phyloP scores from a whole-genome alignment of 2,888 invertebrate genomes.

The Catocala fraxini region DNA sequence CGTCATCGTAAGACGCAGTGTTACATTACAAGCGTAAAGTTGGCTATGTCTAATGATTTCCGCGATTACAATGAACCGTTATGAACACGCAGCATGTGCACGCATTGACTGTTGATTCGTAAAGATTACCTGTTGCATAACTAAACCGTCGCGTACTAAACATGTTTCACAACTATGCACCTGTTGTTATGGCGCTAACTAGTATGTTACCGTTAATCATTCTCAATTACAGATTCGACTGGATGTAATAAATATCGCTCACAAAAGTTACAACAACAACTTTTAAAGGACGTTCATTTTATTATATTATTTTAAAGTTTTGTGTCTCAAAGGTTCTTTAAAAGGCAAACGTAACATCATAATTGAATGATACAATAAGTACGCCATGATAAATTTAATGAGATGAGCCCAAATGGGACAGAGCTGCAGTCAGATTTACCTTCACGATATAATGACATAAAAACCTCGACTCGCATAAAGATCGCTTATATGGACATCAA shows the following conservation, averaged over 20 bases:
- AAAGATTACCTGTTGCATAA: constrained; percentile 81
- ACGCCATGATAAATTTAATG: constrained; percentile 49
- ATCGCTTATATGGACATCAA: constrained; percentile 22
- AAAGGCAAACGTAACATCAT: constrained; percentile 4
- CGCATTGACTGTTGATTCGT: constrained; percentile 74
- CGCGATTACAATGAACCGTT: constrained; percentile 79
- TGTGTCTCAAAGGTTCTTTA: constrained; percentile 9
- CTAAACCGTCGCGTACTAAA: constrained; percentile 70
- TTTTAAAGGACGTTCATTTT: background rate
- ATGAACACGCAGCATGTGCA: constrained; percentile 69
- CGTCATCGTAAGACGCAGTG: constrained; percentile 43
- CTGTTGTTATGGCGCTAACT: constrained; percentile 70
- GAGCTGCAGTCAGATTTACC: constrained; percentile 29
- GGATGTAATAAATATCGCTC: constrained; percentile 12
- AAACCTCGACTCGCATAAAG: constrained; percentile 23
- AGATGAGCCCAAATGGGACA: constrained; percentile 39
- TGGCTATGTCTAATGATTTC: constrained; percentile 65
- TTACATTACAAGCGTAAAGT: constrained; percentile 29
- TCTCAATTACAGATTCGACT: constrained; percentile 26
- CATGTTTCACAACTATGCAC: constrained; percentile 78
- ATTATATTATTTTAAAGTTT: background rate
- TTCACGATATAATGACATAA: constrained; percentile 32
- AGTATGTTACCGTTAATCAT: constrained; percentile 68
- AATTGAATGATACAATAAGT: constrained; percentile 30
- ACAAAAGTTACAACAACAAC: too few relatives aligned